phyloP scores from a whole-genome alignment of 1,140 invertebrate genomes.

The Drosophila micromelanica region DNA sequence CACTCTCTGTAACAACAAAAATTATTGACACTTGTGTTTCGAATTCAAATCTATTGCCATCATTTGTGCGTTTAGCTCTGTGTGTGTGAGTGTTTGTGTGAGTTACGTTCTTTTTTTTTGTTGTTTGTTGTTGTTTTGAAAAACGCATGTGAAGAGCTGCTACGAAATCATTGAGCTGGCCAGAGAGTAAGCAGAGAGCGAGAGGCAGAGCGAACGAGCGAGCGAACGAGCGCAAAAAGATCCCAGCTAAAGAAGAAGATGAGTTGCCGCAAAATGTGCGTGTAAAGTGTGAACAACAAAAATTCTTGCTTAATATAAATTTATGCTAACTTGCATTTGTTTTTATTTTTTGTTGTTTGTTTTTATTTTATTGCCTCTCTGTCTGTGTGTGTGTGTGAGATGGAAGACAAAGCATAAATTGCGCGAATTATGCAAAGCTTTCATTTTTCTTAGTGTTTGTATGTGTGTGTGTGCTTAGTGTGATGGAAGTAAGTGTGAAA shows the following conservation, averaged over 20 bases:
- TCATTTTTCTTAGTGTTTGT: slow-evolving; percentile 20
- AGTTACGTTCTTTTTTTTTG: slow-evolving; percentile 17
- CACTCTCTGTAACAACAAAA: slow-evolving; percentile 10
- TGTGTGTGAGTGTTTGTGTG: slow-evolving; percentile 4
- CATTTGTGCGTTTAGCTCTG: slow-evolving; percentile 8
- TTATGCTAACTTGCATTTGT: background rate
- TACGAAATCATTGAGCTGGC: slow-evolving; percentile 8
- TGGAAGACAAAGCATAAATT: slow-evolving; percentile 31
- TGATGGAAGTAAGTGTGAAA: too few species aligned
- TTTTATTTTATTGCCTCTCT: slow-evolving; percentile 8
- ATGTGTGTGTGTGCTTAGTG: slow-evolving; percentile 2
- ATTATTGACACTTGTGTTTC: slow-evolving; percentile 35
- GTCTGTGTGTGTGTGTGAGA: slow-evolving; percentile 10
- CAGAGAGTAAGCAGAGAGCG: background rate
- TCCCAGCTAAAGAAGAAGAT: slow-evolving; percentile 24
- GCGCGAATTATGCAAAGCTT: slow-evolving; percentile 52
- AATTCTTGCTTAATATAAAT: slow-evolving; percentile 10
- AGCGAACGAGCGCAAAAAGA: slow-evolving; percentile 14
- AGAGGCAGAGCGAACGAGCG: background rate
- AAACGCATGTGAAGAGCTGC: slow-evolving; percentile 25
- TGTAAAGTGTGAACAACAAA: slow-evolving; percentile 28
- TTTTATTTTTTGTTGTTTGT: slow-evolving; percentile 2
- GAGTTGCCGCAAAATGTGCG: slow-evolving; percentile 35
- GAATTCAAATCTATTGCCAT: slow-evolving; percentile 25
- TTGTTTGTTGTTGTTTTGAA: slow-evolving; percentile 38